Conservation (phyloP, 2,888 invertebrate genomes). For the Tinea semifulvella region DNA sequence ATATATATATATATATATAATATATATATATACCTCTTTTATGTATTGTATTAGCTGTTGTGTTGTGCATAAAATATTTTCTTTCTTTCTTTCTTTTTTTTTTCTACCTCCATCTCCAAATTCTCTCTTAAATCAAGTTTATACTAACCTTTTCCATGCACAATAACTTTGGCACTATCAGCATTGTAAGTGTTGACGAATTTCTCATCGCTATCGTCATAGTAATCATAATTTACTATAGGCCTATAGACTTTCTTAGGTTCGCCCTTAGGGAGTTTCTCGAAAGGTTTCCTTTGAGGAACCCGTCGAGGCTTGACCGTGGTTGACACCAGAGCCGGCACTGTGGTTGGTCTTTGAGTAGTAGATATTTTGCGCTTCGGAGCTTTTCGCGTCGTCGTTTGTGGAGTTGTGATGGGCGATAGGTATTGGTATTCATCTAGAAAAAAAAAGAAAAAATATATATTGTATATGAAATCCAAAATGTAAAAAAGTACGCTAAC, state of each 20-base stretch:
- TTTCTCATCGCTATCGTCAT: slow-evolving; percentile 72
- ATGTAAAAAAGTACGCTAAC: neutral
- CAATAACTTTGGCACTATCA: slow-evolving; percentile 66
- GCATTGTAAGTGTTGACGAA: slow-evolving; percentile 42
- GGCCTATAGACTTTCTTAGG: slow-evolving; percentile 37
- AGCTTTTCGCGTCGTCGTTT: slow-evolving; percentile 32
- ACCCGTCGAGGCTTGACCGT: slow-evolving; percentile 24
- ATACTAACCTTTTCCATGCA: slow-evolving; percentile 62
- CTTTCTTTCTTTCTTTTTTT: too few relatives aligned
- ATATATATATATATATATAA: too few relatives aligned
- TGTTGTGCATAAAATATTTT: too few relatives aligned
- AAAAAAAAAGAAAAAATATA: neutral
- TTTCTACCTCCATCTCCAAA: too few relatives aligned
- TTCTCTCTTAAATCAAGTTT: too few relatives aligned
- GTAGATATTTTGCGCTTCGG: slow-evolving; percentile 41
- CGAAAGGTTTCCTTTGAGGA: slow-evolving; percentile 30
- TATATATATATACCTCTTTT: too few relatives aligned
- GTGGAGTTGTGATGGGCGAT: slow-evolving; percentile 42
- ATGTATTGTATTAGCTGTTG: too few relatives aligned
- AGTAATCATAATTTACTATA: slow-evolving; percentile 71
- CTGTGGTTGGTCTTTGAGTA: slow-evolving; percentile 32
- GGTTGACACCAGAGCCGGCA: slow-evolving; percentile 21
- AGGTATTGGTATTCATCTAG: slow-evolving; percentile 59
- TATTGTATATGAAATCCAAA: neutral
- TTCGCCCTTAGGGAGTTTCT: slow-evolving; percentile 25